Evolutionary conservation across 2,888 invertebrate genomes (phyloP).

Genomic region (Macroteleia sp.): DNA sequence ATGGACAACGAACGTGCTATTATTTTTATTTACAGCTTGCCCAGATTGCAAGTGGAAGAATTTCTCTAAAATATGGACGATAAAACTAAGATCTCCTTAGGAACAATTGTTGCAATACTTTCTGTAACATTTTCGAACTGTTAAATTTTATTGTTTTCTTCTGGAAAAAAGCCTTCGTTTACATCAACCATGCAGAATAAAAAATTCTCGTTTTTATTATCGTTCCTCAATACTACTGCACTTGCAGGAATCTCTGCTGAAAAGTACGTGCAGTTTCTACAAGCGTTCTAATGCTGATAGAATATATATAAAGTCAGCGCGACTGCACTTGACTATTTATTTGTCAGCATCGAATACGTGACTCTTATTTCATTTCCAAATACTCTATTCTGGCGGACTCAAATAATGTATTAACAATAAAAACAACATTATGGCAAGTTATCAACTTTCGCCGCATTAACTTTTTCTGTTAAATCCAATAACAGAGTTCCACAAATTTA

Average conservation of each 20-base stretch:
- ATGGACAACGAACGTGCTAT: too few species aligned
- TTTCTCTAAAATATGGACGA: too few species aligned
- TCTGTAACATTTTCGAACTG: too few species aligned
- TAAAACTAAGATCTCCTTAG: too few species aligned
- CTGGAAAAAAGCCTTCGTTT: background rate
- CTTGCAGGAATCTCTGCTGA: slow-evolving; percentile 17
- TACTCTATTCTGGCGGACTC: too few species aligned
- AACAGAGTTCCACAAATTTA: too few species aligned
- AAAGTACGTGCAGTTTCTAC: slow-evolving; percentile 27
- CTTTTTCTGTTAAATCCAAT: background rate
- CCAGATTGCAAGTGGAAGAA: too few species aligned
- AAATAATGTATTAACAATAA: too few species aligned
- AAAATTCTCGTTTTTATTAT: slow-evolving; percentile 23
- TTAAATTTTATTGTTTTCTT: too few species aligned
- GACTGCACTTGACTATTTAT: slow-evolving; percentile 19
- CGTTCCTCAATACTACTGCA: slow-evolving; percentile 19
- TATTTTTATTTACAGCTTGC: too few species aligned
- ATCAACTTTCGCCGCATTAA: background rate
- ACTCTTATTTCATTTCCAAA: background rate
- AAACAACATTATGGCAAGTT: too few species aligned
- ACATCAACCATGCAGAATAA: slow-evolving; percentile 1
- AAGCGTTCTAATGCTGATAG: slow-evolving; percentile 33
- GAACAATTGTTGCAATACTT: too few species aligned
- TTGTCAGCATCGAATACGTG: slow-evolving; percentile 25
- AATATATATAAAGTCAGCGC: slow-evolving; percentile 24